A percentile compares a stretch with the other conserved stretches of the same genome.
Conservation (phyloP, 1,140 invertebrate species). For the Macrostomum lignano region DNA sequence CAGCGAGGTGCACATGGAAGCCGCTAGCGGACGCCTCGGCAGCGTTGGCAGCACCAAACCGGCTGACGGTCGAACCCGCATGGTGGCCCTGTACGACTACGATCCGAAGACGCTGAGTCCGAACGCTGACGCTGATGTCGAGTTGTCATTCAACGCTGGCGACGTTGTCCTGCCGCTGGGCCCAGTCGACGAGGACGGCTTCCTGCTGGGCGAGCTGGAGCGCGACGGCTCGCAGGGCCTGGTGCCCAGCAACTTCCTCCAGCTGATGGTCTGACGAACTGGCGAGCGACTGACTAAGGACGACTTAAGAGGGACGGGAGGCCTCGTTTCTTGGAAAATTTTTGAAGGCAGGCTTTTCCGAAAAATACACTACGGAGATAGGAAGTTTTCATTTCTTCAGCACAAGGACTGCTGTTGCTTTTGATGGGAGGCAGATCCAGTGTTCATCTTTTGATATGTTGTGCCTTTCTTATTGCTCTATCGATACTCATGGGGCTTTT, state of each 20-base stretch:
- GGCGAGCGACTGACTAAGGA: too few relatives aligned
- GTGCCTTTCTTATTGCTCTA: too few relatives aligned
- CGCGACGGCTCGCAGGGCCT: conserved; percentile 68
- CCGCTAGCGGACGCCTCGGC: neutral
- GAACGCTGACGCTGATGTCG: conserved; percentile 34
- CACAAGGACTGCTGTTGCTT: too few relatives aligned
- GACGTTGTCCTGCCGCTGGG: conserved; percentile 79
- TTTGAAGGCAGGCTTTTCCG: too few relatives aligned
- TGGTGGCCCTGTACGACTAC: conserved; percentile 68
- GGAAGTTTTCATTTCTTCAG: too few relatives aligned
- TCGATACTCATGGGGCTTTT: too few relatives aligned
- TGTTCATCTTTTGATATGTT: too few relatives aligned
- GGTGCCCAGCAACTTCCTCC: conserved; percentile 75
- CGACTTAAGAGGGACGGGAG: too few relatives aligned
- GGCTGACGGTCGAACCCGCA: neutral
- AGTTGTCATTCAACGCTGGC: conserved; percentile 67
- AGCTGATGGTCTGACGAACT: too few relatives aligned
- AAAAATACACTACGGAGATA: too few relatives aligned
- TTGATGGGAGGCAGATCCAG: too few relatives aligned
- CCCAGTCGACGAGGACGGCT: conserved; percentile 87
- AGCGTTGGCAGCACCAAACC: neutral
- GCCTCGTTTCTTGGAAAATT: too few relatives aligned
- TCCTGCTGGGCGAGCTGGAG: conserved; percentile 53
- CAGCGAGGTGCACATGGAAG: conserved; percentile 45
- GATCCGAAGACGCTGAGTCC: conserved; percentile 89